Evolutionary conservation across 2,888 invertebrate species (phyloP).

Genomic region (Drosophila histrio): DNA sequence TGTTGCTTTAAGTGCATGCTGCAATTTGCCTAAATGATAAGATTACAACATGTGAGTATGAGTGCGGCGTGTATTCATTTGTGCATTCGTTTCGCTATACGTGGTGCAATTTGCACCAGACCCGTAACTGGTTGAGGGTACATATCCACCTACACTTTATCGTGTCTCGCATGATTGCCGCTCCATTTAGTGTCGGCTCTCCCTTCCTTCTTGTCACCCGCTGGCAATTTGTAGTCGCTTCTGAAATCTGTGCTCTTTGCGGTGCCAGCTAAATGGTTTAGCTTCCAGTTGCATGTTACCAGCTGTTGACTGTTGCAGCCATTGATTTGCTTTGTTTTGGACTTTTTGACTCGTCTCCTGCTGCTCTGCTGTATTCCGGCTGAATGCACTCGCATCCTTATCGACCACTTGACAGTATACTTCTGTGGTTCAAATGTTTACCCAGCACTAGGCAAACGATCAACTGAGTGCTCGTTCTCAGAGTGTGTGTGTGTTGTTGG

Average conservation of each 20-base stretch:
- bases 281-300: conserved; percentile 18
- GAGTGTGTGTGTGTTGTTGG: background rate
- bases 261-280: conserved; percentile 30
- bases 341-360: conserved; percentile 3
- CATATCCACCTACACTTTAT: conserved; percentile 11
- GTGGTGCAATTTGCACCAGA: conserved; percentile 1
- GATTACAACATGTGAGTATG: conserved; percentile 24
- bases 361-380: conserved; percentile 22
- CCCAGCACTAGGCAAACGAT: conserved; percentile 10
- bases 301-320: conserved; percentile 20
- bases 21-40: conserved; percentile 63
- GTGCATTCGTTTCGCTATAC: background rate
- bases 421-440: conserved; percentile 18
- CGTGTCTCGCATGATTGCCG: conserved; percentile 39
- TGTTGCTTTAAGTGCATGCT: conserved; percentile 51
- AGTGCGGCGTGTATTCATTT: background rate
- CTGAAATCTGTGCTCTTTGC: conserved; percentile 30
- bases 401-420: conserved; percentile 17
- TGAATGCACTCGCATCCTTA: conserved; percentile 29
- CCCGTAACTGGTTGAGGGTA: background rate
- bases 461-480: background rate
- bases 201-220: background rate
- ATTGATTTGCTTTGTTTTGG: conserved; percentile 39
- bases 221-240: conserved; percentile 8
- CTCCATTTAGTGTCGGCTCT: background rate